A percentile compares a stretch with the other conserved stretches of the same genome.
phyloP scores from a whole-genome alignment of 92 coral and sea anemone genomes.

The Parazoanthus darwini region DNA sequence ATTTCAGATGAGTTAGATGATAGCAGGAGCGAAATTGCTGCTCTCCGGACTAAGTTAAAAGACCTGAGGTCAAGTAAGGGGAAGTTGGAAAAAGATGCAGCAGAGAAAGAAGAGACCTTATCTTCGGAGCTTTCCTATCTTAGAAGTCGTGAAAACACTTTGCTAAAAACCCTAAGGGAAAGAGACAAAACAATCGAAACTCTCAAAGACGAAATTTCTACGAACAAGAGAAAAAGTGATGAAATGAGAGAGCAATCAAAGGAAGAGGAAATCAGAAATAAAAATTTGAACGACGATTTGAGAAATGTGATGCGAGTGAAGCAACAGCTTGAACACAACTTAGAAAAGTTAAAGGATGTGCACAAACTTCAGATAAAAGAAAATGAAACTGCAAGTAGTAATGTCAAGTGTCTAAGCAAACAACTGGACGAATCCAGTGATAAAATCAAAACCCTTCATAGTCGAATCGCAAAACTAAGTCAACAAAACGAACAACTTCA shows the following conservation, averaged over 20 bases:
- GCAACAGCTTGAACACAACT: conserved; percentile 49
- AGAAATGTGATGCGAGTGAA: conserved; percentile 24
- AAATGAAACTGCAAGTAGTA: conserved; percentile 51
- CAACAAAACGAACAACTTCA: conserved; percentile 7
- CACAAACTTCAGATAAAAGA: conserved; percentile 42
- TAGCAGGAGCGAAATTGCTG: conserved; percentile 28
- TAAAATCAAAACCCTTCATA: neutral
- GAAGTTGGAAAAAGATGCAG: conserved; percentile 40
- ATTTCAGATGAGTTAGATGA: conserved; percentile 48
- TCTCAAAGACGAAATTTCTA: conserved; percentile 18
- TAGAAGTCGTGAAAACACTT: conserved; percentile 34
- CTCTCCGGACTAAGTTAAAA: conserved; percentile 48
- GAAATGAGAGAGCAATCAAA: conserved; percentile 49
- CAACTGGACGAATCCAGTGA: conserved; percentile 49
- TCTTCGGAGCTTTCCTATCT: conserved; percentile 32
- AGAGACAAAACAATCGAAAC: conserved; percentile 27
- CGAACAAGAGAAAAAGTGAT: conserved; percentile 49
- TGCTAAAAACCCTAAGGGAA: conserved; percentile 19
- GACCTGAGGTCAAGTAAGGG: conserved; percentile 49
- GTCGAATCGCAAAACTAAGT: neutral
- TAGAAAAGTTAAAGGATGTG: conserved; percentile 44
- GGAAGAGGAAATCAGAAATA: conserved; percentile 49
- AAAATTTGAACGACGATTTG: conserved; percentile 11
- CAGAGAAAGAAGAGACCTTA: conserved; percentile 41
- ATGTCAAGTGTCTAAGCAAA: conserved; percentile 51